These are phyloP conservation scores for Hydropotes inermis DNA, from an alignment of 2,113 vertebrate genomes.

Conservation along the genomic window DNA sequence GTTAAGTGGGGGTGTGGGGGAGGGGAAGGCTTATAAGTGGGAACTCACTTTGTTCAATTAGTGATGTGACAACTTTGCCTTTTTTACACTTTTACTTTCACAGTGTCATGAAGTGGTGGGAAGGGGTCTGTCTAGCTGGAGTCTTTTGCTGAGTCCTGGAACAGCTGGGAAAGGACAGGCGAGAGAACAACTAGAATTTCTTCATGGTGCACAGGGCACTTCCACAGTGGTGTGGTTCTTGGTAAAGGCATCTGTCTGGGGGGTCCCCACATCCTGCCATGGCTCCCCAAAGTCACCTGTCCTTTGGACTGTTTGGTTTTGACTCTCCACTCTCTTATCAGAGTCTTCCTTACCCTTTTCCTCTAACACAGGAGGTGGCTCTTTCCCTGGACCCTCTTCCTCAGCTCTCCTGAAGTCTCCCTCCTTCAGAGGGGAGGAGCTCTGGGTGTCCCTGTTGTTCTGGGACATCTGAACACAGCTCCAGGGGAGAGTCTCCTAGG, in stretches of 20 bases:
- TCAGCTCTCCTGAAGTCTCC: background rate
- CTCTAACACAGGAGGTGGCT: too few species aligned
- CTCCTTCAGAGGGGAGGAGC: background rate
- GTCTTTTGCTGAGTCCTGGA: background rate
- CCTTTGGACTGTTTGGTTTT: background rate
- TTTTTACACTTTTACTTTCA: background rate
- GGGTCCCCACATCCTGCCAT: too few species aligned
- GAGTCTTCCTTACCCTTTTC: background rate
- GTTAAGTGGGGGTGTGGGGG: background rate
- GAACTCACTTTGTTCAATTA: background rate
- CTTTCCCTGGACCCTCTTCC: background rate
- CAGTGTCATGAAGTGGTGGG: background rate
- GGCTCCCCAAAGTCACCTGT: background rate
- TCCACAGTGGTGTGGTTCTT: accelerated
- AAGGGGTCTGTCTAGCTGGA: background rate
- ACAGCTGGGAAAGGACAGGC: background rate
- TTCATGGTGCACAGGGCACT: background rate
- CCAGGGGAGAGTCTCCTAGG: background rate
- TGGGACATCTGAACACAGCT: background rate
- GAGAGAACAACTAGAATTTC: background rate
- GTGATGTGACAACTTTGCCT: background rate
- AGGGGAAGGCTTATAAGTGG: background rate
- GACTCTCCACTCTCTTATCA: background rate
- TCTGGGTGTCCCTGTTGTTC: background rate
- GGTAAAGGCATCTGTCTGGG: background rate